These are phyloP conservation scores for Macquaria ambigua DNA, from an alignment of 2,113 vertebrate species.

Conservation along the genomic window DNA sequence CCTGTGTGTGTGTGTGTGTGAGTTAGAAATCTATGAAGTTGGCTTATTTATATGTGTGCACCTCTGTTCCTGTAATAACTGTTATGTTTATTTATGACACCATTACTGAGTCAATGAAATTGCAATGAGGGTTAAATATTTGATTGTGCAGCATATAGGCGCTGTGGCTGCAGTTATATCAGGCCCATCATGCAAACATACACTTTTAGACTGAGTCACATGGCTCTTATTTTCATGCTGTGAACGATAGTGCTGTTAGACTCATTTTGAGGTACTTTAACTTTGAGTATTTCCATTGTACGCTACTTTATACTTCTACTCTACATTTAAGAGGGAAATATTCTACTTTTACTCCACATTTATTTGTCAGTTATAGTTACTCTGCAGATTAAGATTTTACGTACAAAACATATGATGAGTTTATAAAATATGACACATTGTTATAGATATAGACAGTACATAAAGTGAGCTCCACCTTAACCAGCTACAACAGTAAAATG, in stretches of 20 bases:
- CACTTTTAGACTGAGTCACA: background rate
- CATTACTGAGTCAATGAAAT: background rate
- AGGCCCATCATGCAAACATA: conserved; percentile 35
- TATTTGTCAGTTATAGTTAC: background rate
- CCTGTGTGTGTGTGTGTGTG: background rate
- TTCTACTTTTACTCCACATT: background rate
- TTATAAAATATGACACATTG: too few species aligned
- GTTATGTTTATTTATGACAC: too few species aligned
- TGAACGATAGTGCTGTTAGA: background rate
- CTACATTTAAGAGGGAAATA: background rate
- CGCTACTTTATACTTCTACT: background rate
- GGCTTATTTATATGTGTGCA: background rate
- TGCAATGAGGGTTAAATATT: background rate
- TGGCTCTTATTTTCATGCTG: background rate
- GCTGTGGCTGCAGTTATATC: conserved; percentile 6
- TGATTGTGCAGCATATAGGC: background rate
- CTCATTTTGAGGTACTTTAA: background rate
- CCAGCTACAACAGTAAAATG: background rate
- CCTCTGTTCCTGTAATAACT: background rate
- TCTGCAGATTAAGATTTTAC: background rate
- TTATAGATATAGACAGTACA: background rate
- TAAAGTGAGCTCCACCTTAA: background rate
- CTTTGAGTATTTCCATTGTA: background rate
- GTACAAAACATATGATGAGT: background rate
- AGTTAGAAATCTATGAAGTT: background rate